Evolutionary conservation across 2,113 vertebrate genomes (phyloP).

Genomic region (Arizona elegans): DNA sequence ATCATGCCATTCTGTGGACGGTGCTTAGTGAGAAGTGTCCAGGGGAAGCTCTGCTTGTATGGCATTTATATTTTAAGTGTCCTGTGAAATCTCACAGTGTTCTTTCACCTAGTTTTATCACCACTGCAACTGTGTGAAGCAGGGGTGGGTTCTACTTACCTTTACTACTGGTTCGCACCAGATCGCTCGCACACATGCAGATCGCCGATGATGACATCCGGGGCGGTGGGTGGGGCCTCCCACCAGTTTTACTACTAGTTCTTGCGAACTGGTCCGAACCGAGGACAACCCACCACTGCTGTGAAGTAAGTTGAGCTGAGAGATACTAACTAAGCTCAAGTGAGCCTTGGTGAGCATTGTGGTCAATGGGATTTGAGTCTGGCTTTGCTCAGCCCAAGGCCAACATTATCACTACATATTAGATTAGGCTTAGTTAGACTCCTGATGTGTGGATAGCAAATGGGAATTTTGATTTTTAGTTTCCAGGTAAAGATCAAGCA

Average conservation of each 20-base stretch:
- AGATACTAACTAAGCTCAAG: background rate
- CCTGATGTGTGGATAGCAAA: background rate
- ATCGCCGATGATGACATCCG: no score
- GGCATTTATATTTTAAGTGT: background rate
- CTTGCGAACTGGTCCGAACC: no score
- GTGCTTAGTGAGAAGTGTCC: background rate
- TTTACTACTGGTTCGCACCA: no score
- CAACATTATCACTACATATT: background rate
- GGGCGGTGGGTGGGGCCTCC: no score
- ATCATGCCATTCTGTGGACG: background rate
- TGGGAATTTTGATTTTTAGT: background rate
- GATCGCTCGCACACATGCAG: no score
- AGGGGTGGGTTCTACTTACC: no score
- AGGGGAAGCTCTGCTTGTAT: background rate
- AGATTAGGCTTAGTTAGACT: background rate
- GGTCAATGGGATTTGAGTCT: background rate
- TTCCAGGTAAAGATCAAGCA: background rate
- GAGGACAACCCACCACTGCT: background rate
- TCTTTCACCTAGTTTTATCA: background rate
- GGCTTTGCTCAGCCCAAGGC: background rate
- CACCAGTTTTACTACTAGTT: no score
- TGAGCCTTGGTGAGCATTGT: background rate
- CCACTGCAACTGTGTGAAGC: background rate
- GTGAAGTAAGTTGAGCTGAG: background rate
- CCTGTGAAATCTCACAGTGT: background rate